Percentiles rank a stretch among this genome's conserved stretches.
phyloP scores from a whole-genome alignment of 2,888 invertebrate genomes.

The Galerucella nymphaeae region DNA sequence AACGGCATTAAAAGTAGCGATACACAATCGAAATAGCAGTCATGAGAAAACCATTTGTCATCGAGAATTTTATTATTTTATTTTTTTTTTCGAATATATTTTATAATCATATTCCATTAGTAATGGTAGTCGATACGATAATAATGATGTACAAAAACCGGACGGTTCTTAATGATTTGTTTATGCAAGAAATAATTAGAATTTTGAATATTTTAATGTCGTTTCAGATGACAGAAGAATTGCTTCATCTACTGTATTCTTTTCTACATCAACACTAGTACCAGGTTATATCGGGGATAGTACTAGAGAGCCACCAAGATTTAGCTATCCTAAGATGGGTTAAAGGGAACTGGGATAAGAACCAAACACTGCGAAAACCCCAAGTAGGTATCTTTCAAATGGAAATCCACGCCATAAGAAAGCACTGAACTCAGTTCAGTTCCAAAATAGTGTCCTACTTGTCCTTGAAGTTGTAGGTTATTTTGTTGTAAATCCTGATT shows the following conservation, averaged over 20 bases:
- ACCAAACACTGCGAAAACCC: too few species aligned
- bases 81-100: constrained; percentile 25
- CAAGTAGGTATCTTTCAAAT: too few species aligned
- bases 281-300: too few species aligned
- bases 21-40: constrained; percentile 55
- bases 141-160: constrained; percentile 28
- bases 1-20: constrained; percentile 49
- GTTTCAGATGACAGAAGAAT: neutral
- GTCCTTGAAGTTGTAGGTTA: neutral
- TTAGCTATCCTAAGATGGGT: too few species aligned
- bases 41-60: constrained; percentile 55
- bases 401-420: too few species aligned
- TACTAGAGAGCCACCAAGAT: too few species aligned
- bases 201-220: constrained; percentile 15
- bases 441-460: too few species aligned
- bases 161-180: constrained; percentile 22
- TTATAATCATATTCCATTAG: constrained; percentile 44
- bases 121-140: constrained; percentile 39
- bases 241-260: too few species aligned
- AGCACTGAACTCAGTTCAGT: too few species aligned
- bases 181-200: constrained; percentile 27
- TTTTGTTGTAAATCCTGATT: neutral
- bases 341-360: too few species aligned
- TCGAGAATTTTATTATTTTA: constrained; percentile 45
- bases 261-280: too few species aligned